Conservation (phyloP, 2,888 invertebrate genomes). For the Meghimatium bilineatum region DNA sequence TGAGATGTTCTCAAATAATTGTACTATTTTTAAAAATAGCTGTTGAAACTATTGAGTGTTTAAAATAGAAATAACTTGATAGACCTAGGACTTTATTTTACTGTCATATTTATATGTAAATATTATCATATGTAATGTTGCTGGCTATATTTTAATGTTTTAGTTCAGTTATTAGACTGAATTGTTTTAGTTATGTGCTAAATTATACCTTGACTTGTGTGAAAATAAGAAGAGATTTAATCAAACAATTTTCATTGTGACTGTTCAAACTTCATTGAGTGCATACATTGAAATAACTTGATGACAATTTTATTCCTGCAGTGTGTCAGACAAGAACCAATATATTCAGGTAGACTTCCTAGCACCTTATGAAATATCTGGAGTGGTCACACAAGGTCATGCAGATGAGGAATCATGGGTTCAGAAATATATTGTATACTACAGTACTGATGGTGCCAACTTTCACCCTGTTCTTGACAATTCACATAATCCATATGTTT, state of each 20-base stretch:
- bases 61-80: no score
- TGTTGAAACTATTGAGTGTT: no score
- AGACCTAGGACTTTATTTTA: no score
- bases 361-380: constrained; percentile 61
- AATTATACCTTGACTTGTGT: no score
- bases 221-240: not conserved
- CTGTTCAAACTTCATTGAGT: not conserved
- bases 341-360: constrained; percentile 66
- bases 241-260: not conserved
- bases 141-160: not conserved
- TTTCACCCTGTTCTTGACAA: constrained; percentile 48
- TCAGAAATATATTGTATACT: constrained; percentile 58
- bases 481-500: constrained; percentile 75
- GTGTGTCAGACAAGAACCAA: constrained; percentile 54
- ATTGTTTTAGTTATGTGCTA: not conserved
- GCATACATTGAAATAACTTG: not conserved
- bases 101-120: no score
- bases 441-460: constrained; percentile 61
- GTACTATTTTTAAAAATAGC: no score
- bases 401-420: constrained; percentile 57
- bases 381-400: constrained; percentile 63
- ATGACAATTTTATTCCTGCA: not conserved
- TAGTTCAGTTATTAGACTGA: not conserved
- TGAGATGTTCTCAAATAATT: no score
- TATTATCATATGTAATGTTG: not conserved